Evolutionary conservation across 1,140 invertebrate species (phyloP), one percentile per base, ranked within the genome.

Genomic region (Pantala flavescens): DNA sequence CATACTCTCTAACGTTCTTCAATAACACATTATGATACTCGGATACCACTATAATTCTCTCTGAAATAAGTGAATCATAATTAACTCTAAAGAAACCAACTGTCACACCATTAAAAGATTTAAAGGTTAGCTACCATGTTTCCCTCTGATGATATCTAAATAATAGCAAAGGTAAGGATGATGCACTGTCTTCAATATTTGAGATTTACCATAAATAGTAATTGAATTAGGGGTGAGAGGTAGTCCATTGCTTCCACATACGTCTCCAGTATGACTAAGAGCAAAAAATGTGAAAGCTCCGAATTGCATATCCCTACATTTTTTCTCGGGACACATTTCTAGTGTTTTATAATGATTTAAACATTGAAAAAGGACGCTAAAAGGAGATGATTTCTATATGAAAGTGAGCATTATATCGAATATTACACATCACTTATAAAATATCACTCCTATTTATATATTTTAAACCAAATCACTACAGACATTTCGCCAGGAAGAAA

Each of bases 161-260:
- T 98, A 98, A 75, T 89, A 87, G 78, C 93, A 95, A 43, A 98
- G 84, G 85, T 94, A 87, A 11, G 88, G 87, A 84, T 97, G 93
- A 75, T 88, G 84, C 71, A 97, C 84, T 0, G 88, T 90, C 80
- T 94, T 93, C 1, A 98, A 83, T 71, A 88, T 85, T 81, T 97
- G 94, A 73, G 96, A 93, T 79, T 90, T 87, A 21, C 97, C 97
- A 74, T 96, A 86, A 80, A 98, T 97, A 75, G 93, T 92, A 74
- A 98, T 96, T 0, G 96, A 98, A 84, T 98, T 98, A 23, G 96
- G 96, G 2, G 96, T 98, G 14, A 98, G 83, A 0, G 96, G 97
- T 43, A 98, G 84, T 19, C 97, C 96, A 85, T 98, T 98, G 74
- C 92, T 94, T 11, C 96, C 96, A 84, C 96, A 98, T 74, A 91